Conservation (phyloP, 2,888 invertebrate genomes). For the Lasius platythorax region DNA sequence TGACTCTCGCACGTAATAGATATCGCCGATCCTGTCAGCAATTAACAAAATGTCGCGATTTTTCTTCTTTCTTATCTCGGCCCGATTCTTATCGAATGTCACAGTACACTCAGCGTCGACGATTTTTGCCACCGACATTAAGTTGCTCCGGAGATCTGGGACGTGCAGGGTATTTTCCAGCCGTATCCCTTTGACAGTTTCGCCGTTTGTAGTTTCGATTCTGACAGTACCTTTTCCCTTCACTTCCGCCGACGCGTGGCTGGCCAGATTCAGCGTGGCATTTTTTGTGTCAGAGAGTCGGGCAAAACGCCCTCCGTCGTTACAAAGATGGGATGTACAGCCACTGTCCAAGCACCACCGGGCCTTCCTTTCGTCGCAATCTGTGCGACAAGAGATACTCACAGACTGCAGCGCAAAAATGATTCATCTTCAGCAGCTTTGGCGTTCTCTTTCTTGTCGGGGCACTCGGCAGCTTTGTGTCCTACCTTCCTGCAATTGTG, state of each 20-base stretch:
- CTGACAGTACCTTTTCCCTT: background rate
- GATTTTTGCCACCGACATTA: background rate
- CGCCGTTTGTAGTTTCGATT: background rate
- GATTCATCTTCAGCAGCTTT: background rate
- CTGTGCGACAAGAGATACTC: background rate
- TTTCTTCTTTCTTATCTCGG: conserved; percentile 5
- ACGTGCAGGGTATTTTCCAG: background rate
- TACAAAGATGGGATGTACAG: background rate
- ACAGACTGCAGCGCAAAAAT: background rate
- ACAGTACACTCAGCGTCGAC: background rate
- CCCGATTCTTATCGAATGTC: background rate
- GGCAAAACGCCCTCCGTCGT: background rate
- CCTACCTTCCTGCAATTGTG: background rate
- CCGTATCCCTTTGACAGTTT: background rate
- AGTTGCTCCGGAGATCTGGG: background rate
- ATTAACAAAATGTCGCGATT: background rate
- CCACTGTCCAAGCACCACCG: background rate
- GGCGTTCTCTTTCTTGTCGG: background rate
- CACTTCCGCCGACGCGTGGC: background rate
- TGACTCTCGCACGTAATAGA: conserved; percentile 5
- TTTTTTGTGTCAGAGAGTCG: background rate
- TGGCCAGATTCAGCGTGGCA: background rate
- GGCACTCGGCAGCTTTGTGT: background rate
- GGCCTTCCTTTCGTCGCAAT: background rate
- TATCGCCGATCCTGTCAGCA: background rate